Conservation (phyloP, 2,888 invertebrate species). For the Leptopilina drosophilae region DNA sequence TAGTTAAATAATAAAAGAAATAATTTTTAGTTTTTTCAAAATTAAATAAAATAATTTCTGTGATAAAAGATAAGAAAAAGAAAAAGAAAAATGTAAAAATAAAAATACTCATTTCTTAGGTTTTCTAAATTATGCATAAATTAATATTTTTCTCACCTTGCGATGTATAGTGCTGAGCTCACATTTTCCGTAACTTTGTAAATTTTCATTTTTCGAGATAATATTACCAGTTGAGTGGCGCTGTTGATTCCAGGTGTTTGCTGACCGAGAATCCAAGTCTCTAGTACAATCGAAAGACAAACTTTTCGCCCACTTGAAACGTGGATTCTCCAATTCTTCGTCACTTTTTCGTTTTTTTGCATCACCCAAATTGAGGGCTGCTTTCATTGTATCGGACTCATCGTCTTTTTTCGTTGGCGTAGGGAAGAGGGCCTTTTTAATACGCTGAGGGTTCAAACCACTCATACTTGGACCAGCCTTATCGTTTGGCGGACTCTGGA, state of each 20-base stretch:
- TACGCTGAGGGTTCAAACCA: slow-evolving; percentile 78
- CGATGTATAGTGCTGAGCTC: slow-evolving; percentile 82
- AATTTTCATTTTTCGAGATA: slow-evolving; percentile 58
- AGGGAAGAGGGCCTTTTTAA: slow-evolving; percentile 83
- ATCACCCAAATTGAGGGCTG: slow-evolving; percentile 55
- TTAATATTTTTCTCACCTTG: slow-evolving; percentile 77
- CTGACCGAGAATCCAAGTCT: slow-evolving; percentile 45
- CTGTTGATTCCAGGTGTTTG: slow-evolving; percentile 42
- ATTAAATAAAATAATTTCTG: too few relatives aligned
- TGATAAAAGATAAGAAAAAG: too few relatives aligned
- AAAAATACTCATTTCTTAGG: too few relatives aligned
- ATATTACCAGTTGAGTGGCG: slow-evolving; percentile 66
- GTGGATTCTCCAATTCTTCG: slow-evolving; percentile 69
- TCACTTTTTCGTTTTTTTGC: slow-evolving; percentile 71
- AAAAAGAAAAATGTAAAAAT: too few relatives aligned
- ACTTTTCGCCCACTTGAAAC: slow-evolving; percentile 76
- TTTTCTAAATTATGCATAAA: too few relatives aligned
- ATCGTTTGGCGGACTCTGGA: slow-evolving; percentile 82
- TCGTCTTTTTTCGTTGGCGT: slow-evolving; percentile 78
- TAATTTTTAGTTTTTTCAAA: too few relatives aligned
- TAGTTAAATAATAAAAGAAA: too few relatives aligned
- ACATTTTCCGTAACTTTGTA: slow-evolving; percentile 64
- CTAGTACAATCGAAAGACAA: slow-evolving; percentile 79
- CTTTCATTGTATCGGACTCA: slow-evolving; percentile 44
- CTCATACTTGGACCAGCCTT: slow-evolving; percentile 74